phyloP scores from a whole-genome alignment of 2,888 invertebrate species.

The Nephrotoma appendiculata region DNA sequence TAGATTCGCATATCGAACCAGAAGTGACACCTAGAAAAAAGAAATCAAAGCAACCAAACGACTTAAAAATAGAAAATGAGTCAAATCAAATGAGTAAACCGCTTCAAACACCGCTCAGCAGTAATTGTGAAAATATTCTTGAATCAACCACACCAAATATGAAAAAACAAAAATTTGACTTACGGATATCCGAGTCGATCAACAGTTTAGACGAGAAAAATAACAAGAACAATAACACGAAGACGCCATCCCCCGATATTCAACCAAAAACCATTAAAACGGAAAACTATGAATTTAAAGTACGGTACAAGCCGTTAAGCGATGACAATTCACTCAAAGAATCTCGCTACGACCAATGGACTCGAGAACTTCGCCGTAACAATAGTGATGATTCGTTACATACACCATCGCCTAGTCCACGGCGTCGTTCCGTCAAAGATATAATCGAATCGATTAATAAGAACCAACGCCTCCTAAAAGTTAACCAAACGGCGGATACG shows the following conservation, averaged over 20 bases:
- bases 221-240: conserved; percentile 2
- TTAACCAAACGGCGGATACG: conserved; percentile 15
- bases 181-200: conserved; percentile 15
- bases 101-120: conserved; percentile 1
- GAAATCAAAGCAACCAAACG: neutral
- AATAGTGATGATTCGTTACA: neutral
- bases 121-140: conserved; percentile 6
- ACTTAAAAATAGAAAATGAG: neutral
- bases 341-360: neutral
- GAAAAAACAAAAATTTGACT: conserved; percentile 7
- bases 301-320: conserved; percentile 13
- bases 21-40: neutral
- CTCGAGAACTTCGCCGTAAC: neutral
- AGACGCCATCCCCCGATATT: neutral
- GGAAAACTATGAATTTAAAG: conserved; percentile 7
- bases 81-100: neutral
- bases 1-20: neutral
- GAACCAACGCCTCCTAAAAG: conserved; percentile 26
- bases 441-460: conserved; percentile 32
- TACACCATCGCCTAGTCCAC: conserved; percentile 7
- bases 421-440: conserved; percentile 16
- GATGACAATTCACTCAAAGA: conserved; percentile 8
- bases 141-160: neutral
- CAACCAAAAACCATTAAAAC: conserved; percentile 7
- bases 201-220: conserved; percentile 10